These are phyloP conservation scores for Columba janthina DNA, from an alignment of 2,113 vertebrate genomes.

Conservation along the genomic window DNA sequence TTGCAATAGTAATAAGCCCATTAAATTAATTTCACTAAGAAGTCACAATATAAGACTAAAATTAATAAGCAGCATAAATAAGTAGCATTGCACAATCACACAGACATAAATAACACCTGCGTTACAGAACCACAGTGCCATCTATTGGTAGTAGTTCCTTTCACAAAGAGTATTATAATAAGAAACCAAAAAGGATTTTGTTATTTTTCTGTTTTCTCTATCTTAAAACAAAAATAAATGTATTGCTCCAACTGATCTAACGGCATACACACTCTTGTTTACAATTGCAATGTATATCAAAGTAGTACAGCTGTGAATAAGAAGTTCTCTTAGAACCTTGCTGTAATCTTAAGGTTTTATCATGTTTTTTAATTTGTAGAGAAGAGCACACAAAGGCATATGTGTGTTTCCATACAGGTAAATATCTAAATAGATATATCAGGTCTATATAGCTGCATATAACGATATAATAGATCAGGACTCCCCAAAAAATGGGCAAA, in stretches of 20 bases:
- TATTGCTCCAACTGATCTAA: slow-evolving; percentile 6
- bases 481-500: not conserved
- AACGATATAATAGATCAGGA: not conserved
- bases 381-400: not conserved
- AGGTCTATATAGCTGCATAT: no score
- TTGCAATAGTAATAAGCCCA: not conserved
- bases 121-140: slow-evolving; percentile 55
- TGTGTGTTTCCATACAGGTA: not conserved
- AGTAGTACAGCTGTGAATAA: slow-evolving; percentile 20
- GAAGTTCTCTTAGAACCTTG: not conserved
- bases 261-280: not conserved
- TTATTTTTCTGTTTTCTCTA: not conserved
- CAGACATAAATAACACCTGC: not conserved
- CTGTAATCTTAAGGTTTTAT: not conserved
- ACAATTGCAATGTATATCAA: not conserved
- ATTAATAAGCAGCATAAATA: not conserved
- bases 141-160: slow-evolving; percentile 35
- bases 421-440: not conserved
- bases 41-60: not conserved
- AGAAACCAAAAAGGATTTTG: not conserved
- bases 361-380: not conserved
- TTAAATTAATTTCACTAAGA: not conserved
- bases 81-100: not conserved
- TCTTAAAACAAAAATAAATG: not conserved
- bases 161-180: not conserved